These are phyloP conservation scores for Lobophora halterata DNA, from an alignment of 2,888 invertebrate species.

Conservation along the genomic window DNA sequence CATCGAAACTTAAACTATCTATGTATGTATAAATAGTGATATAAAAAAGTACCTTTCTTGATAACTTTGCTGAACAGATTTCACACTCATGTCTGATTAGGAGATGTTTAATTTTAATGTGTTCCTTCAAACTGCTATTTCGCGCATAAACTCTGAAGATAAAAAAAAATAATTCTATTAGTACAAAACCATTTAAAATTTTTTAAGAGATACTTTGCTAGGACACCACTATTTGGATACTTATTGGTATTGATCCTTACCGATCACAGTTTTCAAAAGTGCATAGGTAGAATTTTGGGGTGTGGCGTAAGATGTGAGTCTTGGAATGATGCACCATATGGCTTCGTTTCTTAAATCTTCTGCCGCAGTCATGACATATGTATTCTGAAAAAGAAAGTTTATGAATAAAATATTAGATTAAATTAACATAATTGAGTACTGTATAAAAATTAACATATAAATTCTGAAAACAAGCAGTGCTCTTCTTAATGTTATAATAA, in stretches of 20 bases:
- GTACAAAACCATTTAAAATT: too few relatives aligned
- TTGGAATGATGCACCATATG: slow-evolving; percentile 63
- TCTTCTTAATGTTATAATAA: too few relatives aligned
- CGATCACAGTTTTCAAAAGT: slow-evolving; percentile 60
- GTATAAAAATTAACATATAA: too few relatives aligned
- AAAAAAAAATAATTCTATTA: slow-evolving; percentile 3
- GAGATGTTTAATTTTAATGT: slow-evolving; percentile 74
- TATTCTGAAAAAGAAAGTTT: slow-evolving; percentile 56
- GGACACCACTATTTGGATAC: too few relatives aligned
- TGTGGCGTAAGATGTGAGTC: slow-evolving; percentile 41
- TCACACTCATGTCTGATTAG: slow-evolving; percentile 69
- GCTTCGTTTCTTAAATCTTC: slow-evolving; percentile 55
- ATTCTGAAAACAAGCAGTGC: too few relatives aligned
- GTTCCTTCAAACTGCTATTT: slow-evolving; percentile 78
- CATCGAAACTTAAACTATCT: too few relatives aligned
- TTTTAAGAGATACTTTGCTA: too few relatives aligned
- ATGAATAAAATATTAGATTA: too few relatives aligned
- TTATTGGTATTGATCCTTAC: too few relatives aligned
- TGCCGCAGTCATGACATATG: slow-evolving; percentile 63
- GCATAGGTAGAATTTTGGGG: slow-evolving; percentile 46
- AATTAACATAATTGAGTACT: too few relatives aligned
- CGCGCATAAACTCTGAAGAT: slow-evolving; percentile 74
- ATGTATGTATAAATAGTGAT: too few relatives aligned
- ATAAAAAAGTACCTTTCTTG: slow-evolving; percentile 63
- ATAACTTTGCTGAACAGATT: slow-evolving; percentile 54